Conservation (phyloP, 2,888 invertebrate species). For the Rhorus exstirpatorius region DNA sequence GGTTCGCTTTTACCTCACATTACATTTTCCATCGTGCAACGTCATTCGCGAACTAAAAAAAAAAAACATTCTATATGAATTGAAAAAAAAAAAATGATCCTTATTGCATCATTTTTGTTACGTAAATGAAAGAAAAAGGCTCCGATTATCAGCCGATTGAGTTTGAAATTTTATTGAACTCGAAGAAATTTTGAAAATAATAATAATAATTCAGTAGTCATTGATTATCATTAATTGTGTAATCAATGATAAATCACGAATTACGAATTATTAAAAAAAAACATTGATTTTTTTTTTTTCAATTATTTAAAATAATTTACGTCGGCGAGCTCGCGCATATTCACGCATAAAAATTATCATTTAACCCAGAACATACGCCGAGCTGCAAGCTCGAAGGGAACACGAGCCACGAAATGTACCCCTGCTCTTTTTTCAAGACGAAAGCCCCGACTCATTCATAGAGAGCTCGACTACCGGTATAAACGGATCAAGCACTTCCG, state of each 20-base stretch:
- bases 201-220: too few relatives aligned
- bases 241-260: too few relatives aligned
- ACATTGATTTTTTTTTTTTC: background rate
- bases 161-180: too few relatives aligned
- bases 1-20: constrained; percentile 32
- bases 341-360: background rate
- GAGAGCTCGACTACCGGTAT: constrained; percentile 61
- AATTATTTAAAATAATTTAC: too few relatives aligned
- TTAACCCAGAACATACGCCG: constrained; percentile 61
- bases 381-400: constrained; percentile 67
- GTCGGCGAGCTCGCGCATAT: too few relatives aligned
- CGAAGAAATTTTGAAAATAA: too few relatives aligned
- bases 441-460: constrained; percentile 49
- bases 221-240: too few relatives aligned
- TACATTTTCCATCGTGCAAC: too few relatives aligned
- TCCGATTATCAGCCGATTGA: too few relatives aligned
- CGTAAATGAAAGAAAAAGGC: too few relatives aligned
- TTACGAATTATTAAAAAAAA: background rate
- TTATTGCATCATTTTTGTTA: too few relatives aligned
- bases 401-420: constrained; percentile 61
- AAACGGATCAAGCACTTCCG: constrained; percentile 63
- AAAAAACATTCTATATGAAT: background rate
- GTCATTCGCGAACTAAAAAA: background rate
- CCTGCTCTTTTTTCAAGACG: constrained; percentile 58
- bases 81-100: too few relatives aligned